These are phyloP conservation scores for Neosilurus hyrtlii DNA, from an alignment of 2,797 vertebrate genomes.

Conservation along the genomic window DNA sequence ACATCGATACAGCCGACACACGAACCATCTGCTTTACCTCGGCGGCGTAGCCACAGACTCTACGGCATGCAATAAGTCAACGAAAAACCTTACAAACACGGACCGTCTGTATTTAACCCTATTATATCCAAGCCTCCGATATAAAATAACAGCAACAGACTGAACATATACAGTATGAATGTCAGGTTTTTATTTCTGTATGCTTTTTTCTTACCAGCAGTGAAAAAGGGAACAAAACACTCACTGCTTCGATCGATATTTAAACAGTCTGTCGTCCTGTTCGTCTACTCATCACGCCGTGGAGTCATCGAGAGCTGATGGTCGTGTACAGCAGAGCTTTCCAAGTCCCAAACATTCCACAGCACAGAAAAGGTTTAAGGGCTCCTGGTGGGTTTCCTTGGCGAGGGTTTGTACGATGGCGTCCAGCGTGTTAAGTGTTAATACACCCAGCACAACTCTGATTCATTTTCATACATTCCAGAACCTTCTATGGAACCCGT, in stretches of 20 bases:
- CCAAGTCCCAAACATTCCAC: constrained; percentile 4
- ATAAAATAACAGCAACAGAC: constrained; percentile 47
- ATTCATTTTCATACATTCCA: background rate
- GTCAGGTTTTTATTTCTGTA: constrained; percentile 41
- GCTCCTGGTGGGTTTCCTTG: constrained; percentile 20
- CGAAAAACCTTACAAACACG: constrained; percentile 37
- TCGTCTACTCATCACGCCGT: background rate
- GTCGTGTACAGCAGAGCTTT: background rate
- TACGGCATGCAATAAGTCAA: constrained; percentile 58
- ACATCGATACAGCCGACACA: constrained; percentile 37
- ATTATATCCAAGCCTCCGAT: constrained; percentile 27
- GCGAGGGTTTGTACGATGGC: constrained; percentile 27
- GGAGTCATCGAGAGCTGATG: background rate
- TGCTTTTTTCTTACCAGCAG: constrained; percentile 23
- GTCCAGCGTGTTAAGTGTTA: background rate
- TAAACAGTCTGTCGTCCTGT: background rate
- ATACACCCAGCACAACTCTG: background rate
- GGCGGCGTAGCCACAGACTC: constrained; percentile 41
- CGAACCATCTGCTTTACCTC: constrained; percentile 44
- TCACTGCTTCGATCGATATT: constrained; percentile 12
- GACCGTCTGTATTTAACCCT: constrained; percentile 41
- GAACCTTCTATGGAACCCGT: background rate
- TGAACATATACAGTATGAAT: constrained; percentile 38
- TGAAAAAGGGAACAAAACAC: background rate
- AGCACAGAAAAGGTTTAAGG: constrained; percentile 29